phyloP scores from a whole-genome alignment of 2,888 invertebrate species.

The Hypomecis punctinalis region DNA sequence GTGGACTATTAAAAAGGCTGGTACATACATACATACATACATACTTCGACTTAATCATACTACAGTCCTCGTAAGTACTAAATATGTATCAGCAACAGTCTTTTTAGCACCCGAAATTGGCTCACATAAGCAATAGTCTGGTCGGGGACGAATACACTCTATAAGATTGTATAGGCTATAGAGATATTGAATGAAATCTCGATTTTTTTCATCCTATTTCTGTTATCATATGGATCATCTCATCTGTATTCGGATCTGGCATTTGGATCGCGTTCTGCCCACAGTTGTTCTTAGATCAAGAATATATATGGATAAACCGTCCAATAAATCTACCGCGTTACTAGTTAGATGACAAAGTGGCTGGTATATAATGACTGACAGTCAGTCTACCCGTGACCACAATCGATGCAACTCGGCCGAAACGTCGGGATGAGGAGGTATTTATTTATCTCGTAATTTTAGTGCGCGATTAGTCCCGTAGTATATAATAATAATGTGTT shows the following conservation, averaged over 20 bases:
- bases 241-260: constrained; percentile 58
- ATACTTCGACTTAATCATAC: constrained; percentile 20
- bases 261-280: constrained; percentile 54
- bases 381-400: no score
- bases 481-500: no score
- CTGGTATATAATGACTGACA: neutral
- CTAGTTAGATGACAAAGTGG: neutral
- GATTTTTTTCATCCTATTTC: constrained; percentile 46
- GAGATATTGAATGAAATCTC: constrained; percentile 41
- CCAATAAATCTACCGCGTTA: neutral
- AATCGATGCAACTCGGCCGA: no score
- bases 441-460: no score
- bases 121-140: constrained; percentile 33
- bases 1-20: no score
- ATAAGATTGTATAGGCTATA: constrained; percentile 2
- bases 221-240: constrained; percentile 48
- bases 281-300: constrained; percentile 42
- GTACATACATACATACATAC: no score
- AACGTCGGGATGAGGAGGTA: no score
- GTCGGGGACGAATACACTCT: constrained; percentile 36
- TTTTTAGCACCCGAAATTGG: constrained; percentile 39
- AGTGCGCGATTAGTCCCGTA: no score
- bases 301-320: constrained; percentile 31
- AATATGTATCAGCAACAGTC: constrained; percentile 39
- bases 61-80: constrained; percentile 38